phyloP scores from a whole-genome alignment of 2,113 vertebrate genomes.

The Trematomus loennbergii region DNA sequence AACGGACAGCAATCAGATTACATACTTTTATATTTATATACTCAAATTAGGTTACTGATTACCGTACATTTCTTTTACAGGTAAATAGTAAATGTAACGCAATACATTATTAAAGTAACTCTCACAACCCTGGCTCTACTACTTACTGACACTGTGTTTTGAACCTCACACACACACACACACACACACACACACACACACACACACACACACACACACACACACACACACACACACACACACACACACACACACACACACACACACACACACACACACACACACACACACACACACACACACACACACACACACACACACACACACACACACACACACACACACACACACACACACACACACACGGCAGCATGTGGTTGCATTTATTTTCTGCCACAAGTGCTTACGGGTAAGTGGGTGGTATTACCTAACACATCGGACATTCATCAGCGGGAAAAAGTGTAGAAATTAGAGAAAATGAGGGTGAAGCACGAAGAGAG shows the following conservation, averaged over 20 bases:
- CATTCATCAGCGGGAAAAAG: slow-evolving; percentile 47
- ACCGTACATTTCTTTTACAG: too few relatives aligned
- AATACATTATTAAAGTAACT: too few relatives aligned
- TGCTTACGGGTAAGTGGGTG: slow-evolving; percentile 70
- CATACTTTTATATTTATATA: too few relatives aligned
- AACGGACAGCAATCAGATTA: too few relatives aligned
- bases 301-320: background rate
- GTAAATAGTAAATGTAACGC: too few relatives aligned
- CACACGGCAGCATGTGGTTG: slow-evolving; percentile 63
- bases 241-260: background rate
- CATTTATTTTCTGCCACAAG: slow-evolving; percentile 68
- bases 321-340: background rate
- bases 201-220: background rate
- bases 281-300: background rate
- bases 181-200: background rate
- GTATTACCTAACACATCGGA: slow-evolving; percentile 63
- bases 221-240: background rate
- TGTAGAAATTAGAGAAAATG: slow-evolving; percentile 34
- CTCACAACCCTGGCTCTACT: background rate
- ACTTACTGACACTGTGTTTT: background rate
- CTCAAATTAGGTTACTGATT: too few relatives aligned
- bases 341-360: background rate
- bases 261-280: background rate
- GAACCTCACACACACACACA: background rate
- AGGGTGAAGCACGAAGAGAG: slow-evolving; percentile 25